Evolutionary conservation across 2,888 invertebrate genomes (phyloP).

Genomic region (Pemphredon lugubris): DNA sequence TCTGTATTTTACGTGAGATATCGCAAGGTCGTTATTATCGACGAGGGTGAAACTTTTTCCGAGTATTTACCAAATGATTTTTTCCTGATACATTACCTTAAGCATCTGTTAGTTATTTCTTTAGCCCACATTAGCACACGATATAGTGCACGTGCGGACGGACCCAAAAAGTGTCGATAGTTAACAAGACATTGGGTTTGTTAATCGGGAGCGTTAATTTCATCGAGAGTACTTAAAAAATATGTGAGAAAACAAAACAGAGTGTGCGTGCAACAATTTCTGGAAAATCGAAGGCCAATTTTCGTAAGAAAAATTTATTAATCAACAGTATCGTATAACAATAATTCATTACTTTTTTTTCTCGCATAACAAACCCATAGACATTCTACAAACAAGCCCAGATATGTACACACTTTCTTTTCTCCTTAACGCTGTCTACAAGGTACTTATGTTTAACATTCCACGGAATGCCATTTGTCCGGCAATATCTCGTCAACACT

Average conservation of each 20-base stretch:
- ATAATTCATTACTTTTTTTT: slow-evolving; percentile 68
- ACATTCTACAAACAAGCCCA: slow-evolving; percentile 74
- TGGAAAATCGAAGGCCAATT: slow-evolving; percentile 78
- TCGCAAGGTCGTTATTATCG: too few species aligned
- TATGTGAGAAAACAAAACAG: slow-evolving; percentile 43
- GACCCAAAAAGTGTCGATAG: slow-evolving; percentile 43
- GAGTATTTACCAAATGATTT: not conserved
- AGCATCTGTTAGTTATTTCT: slow-evolving; percentile 34
- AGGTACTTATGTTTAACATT: slow-evolving; percentile 75
- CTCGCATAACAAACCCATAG: slow-evolving; percentile 80
- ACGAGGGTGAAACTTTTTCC: too few species aligned
- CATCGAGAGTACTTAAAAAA: slow-evolving; percentile 53
- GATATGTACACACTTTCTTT: slow-evolving; percentile 71
- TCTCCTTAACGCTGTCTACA: slow-evolving; percentile 67
- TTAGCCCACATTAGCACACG: slow-evolving; percentile 34
- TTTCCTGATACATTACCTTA: slow-evolving; percentile 49
- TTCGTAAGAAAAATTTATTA: slow-evolving; percentile 80
- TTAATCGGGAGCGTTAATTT: slow-evolving; percentile 70
- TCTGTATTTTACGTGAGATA: too few species aligned
- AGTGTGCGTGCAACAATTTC: slow-evolving; percentile 60
- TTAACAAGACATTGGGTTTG: slow-evolving; percentile 68
- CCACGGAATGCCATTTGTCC: slow-evolving; percentile 73
- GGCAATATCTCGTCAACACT: slow-evolving; percentile 73
- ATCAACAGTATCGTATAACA: slow-evolving; percentile 78
- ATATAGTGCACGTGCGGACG: slow-evolving; percentile 46